Evolutionary conservation across 2,888 invertebrate genomes (phyloP), one percentile per base, ranked within the genome.

Genomic region (Drosophila quinaria): DNA sequence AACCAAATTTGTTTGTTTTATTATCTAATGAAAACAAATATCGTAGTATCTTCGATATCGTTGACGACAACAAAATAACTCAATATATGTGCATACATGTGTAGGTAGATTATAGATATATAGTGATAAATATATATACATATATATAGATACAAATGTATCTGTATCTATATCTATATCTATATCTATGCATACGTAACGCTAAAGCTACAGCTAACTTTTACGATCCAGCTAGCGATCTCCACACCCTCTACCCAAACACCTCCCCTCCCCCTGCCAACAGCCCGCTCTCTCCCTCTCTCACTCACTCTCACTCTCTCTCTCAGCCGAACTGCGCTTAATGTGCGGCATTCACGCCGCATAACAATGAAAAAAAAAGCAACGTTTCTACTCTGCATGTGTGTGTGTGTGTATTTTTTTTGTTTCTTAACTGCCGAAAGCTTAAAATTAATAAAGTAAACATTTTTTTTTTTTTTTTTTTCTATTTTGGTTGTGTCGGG

Each of bases 401-500:
- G 37, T 60, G 42, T 56, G 44, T 35, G 55, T 46, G 61, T 59
- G 9, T 73, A 19, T 22, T 50, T 65, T 63, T 71, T 58, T 68
- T 78, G 63, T 79, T 78, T 80, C 68, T 82, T 82, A 87, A 87
- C 84, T 87, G 82, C 82, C 82, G 68, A 87, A 85, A 84, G 84
- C 82, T 87, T 85, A 78, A 84, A 84, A 84, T 84, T 84, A 85
- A 85, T 87, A 85, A 87, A 84, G 87, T 81, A 84, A 87, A 84
- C 80, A 84, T 46, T 79, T 22, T 22, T 22, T 22, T 22, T 22
- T 22, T 22, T 25, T 25, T 25, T 58, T 78, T 60, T 65, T 67
- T 69, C 64, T 64, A 46, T 70, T 55, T 70, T 55, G 44, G 52
- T 75, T 67, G 62, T 56, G 66, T 69, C 54, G 71, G 59, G 64